A percentile compares a stretch with the other conserved stretches of the same genome.
Evolutionary conservation across 1,140 invertebrate genomes (phyloP).

Genomic region (Campoletis sonorensis): DNA sequence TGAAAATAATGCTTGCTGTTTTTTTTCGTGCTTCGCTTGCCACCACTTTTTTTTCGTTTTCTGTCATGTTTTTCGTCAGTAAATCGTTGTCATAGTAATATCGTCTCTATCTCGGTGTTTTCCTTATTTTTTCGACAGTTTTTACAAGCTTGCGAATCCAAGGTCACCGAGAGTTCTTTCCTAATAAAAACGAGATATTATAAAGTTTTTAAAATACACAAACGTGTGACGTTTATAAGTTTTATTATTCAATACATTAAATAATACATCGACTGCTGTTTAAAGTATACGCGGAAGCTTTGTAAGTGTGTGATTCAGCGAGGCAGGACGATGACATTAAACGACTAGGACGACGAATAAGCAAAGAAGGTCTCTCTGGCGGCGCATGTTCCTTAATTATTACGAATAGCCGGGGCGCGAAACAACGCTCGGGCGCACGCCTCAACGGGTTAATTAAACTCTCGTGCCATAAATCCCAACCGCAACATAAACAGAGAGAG

Average conservation of each 20-base stretch:
- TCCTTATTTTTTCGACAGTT: too few species aligned
- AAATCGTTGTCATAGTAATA: neutral
- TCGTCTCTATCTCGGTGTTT: neutral
- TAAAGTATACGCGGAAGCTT: neutral
- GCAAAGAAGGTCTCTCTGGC: conserved; percentile 6
- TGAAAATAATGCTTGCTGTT: conserved; percentile 32
- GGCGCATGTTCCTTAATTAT: conserved; percentile 50
- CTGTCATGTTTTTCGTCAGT: neutral
- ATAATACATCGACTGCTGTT: too few species aligned
- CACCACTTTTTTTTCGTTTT: neutral
- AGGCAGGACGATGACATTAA: neutral
- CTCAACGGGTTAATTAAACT: conserved; percentile 55
- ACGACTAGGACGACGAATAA: conserved; percentile 35
- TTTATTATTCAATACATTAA: too few species aligned
- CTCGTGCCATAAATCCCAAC: conserved; percentile 50
- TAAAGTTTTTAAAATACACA: too few species aligned
- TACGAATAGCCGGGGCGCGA: conserved; percentile 49
- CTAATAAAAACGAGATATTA: too few species aligned
- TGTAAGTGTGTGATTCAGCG: neutral
- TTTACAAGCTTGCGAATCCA: too few species aligned
- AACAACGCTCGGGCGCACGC: conserved; percentile 44
- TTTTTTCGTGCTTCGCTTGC: neutral
- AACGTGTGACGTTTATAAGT: too few species aligned
- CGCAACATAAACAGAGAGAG: conserved; percentile 12
- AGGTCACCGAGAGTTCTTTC: too few species aligned